A percentile compares a stretch with the other conserved stretches of the same genome.
These are phyloP conservation scores for Anhinga rufa DNA, from an alignment of 2,113 vertebrate genomes.

Conservation along the genomic window DNA sequence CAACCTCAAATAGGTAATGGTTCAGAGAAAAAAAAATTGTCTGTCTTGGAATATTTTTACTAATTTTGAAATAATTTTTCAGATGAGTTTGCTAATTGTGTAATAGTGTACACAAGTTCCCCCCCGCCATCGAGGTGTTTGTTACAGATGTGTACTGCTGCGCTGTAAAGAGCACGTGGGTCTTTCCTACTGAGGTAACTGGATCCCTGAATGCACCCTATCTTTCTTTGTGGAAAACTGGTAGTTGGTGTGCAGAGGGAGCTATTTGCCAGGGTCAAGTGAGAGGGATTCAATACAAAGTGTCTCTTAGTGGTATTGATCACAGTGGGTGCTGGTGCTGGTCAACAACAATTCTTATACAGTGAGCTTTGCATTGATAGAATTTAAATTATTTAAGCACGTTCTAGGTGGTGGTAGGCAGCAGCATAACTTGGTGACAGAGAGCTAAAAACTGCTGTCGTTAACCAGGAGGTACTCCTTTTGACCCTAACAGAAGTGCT, in stretches of 20 bases:
- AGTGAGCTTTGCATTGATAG: neutral
- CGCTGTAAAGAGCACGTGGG: fast-evolving
- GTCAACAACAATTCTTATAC: neutral
- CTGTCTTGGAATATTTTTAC: neutral
- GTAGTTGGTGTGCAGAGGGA: neutral
- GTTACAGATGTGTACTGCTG: neutral
- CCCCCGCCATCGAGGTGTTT: fast-evolving
- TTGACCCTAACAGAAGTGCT: neutral
- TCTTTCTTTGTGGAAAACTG: neutral
- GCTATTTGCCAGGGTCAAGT: neutral
- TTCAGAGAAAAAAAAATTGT: neutral
- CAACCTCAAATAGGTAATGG: fast-evolving
- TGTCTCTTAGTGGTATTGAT: neutral
- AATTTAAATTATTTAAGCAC: fast-evolving
- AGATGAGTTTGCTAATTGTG: neutral
- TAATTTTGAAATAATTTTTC: neutral
- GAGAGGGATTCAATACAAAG: neutral
- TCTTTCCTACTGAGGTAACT: neutral
- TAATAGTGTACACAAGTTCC: neutral
- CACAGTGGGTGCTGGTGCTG: neutral
- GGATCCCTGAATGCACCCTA: neutral
- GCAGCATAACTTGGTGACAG: neutral
- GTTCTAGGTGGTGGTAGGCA: neutral
- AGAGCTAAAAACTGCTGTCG: neutral
- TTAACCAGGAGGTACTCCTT: neutral